phyloP scores from a whole-genome alignment of 2,113 vertebrate species.

The Neogale vison region DNA sequence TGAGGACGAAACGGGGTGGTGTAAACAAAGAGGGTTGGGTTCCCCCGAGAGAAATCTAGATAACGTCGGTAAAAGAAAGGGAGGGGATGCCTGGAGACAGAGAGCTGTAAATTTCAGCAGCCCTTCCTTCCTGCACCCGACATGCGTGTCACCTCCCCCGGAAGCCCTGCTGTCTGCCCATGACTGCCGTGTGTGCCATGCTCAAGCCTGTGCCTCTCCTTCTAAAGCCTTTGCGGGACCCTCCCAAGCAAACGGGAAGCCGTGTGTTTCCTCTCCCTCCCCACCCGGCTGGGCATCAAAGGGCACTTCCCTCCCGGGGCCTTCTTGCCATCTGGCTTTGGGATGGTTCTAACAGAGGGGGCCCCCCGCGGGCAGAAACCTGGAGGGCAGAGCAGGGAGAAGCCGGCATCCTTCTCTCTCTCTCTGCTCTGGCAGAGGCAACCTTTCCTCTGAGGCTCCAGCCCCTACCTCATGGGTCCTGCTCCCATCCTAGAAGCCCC shows the following conservation, averaged over 20 bases:
- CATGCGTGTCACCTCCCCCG: background rate
- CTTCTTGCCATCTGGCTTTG: background rate
- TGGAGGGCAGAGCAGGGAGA: accelerated
- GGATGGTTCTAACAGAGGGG: background rate
- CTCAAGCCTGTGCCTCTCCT: too few species aligned
- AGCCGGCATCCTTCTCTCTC: background rate
- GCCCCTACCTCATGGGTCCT: background rate
- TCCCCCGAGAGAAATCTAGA: background rate
- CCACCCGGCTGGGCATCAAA: background rate
- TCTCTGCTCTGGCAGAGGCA: background rate
- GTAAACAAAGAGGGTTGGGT: background rate
- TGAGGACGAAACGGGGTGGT: accelerated
- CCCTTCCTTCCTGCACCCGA: background rate
- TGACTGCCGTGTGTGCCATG: accelerated
- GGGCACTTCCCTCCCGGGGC: too few species aligned
- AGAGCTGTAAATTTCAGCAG: accelerated
- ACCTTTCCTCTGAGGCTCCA: background rate
- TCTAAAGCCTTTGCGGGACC: background rate
- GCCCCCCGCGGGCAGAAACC: background rate
- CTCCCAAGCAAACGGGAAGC: background rate
- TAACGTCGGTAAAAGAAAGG: background rate
- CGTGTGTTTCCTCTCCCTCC: background rate
- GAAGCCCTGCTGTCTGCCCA: background rate
- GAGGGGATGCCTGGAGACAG: background rate
- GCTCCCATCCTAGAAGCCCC: background rate